Conservation (phyloP, 2,888 invertebrate species). For the Trichogramma evanescens region DNA sequence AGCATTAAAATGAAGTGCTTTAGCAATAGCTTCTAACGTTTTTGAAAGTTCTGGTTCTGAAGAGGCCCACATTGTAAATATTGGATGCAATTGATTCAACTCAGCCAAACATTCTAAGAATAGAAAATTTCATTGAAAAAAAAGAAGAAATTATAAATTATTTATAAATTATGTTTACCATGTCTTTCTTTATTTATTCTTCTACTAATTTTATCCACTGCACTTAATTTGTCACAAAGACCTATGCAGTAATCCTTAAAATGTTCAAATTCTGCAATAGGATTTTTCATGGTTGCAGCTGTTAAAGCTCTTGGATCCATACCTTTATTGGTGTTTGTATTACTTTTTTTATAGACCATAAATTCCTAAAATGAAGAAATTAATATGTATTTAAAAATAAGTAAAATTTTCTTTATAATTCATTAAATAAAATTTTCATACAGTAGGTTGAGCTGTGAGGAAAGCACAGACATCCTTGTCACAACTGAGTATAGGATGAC, state of each 20-base stretch:
- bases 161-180: constrained; percentile 37
- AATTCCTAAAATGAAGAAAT: constrained; percentile 52
- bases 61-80: constrained; percentile 57
- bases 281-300: constrained; percentile 53
- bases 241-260: constrained; percentile 56
- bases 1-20: constrained; percentile 50
- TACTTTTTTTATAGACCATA: constrained; percentile 55
- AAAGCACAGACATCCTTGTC: constrained; percentile 60
- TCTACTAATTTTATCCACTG: constrained; percentile 59
- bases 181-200: constrained; percentile 59
- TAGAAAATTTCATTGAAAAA: not conserved
- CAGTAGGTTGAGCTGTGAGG: constrained; percentile 59
- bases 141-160: constrained; percentile 2
- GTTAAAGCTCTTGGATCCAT: too few species aligned
- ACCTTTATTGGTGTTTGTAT: constrained; percentile 31
- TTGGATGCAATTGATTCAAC: constrained; percentile 56
- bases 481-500: constrained; percentile 64
- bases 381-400: constrained; percentile 3
- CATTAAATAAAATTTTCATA: constrained; percentile 35
- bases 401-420: not conserved
- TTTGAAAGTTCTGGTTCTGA: constrained; percentile 53
- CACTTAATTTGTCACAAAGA: constrained; percentile 57
- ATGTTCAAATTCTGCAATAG: constrained; percentile 58
- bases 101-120: constrained; percentile 51
- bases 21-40: constrained; percentile 48